Percentiles rank a stretch among this genome's conserved stretches.
Evolutionary conservation across 2,888 invertebrate species (phyloP).

Genomic region (Phyto melanocephala): DNA sequence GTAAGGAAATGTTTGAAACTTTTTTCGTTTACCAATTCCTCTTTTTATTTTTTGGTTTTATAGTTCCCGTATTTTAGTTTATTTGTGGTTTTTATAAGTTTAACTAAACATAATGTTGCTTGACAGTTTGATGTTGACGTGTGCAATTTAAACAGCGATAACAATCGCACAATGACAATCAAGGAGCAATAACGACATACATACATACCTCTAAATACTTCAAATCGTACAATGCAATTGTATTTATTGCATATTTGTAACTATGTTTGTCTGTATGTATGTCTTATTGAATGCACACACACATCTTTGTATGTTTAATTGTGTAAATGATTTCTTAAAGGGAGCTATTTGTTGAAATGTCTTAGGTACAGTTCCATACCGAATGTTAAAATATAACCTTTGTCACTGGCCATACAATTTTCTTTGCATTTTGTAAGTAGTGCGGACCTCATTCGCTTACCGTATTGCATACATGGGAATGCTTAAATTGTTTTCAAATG

Average conservation of each 20-base stretch:
- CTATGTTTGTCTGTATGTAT: background rate
- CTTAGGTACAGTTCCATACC: background rate
- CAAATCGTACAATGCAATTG: slow-evolving; percentile 41
- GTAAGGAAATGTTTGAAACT: slow-evolving; percentile 49
- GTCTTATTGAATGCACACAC: slow-evolving; percentile 3
- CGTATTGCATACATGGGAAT: no score
- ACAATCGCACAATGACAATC: slow-evolving; percentile 68
- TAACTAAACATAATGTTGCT: slow-evolving; percentile 64
- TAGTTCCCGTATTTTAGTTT: background rate
- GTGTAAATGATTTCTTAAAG: background rate
- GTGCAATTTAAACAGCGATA: slow-evolving; percentile 71
- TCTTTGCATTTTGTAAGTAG: no score
- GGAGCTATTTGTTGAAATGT: background rate
- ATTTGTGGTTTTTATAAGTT: slow-evolving; percentile 21
- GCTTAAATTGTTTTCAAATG: no score
- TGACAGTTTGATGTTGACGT: slow-evolving; percentile 71
- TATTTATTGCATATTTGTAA: slow-evolving; percentile 38
- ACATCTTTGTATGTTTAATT: background rate
- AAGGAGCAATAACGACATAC: slow-evolving; percentile 67
- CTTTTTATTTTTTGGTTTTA: background rate
- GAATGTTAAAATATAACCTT: no score
- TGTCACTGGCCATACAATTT: no score
- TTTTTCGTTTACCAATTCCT: slow-evolving; percentile 17
- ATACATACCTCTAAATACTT: slow-evolving; percentile 38
- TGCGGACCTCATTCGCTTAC: no score